phyloP scores from a whole-genome alignment of 2,888 invertebrate species.

The Malacosoma neustria region DNA sequence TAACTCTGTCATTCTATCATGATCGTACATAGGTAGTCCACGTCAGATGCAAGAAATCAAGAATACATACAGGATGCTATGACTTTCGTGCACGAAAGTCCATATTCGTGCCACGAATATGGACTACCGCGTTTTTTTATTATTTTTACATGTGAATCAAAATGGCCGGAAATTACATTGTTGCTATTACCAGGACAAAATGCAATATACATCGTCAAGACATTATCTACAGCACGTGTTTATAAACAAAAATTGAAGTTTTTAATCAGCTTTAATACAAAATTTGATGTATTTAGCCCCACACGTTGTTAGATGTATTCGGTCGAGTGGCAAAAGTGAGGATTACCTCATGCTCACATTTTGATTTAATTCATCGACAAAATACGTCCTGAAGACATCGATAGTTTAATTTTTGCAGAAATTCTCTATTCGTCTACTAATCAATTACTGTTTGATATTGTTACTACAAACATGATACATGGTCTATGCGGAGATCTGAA shows the following conservation, averaged over 20 bases:
- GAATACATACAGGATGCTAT: conserved; percentile 13
- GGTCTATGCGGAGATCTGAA: conserved; percentile 13
- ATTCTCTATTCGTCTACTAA: conserved; percentile 23
- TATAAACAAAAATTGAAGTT: conserved; percentile 14
- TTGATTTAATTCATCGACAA: conserved; percentile 9
- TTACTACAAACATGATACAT: conserved; percentile 20
- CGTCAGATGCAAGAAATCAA: too few relatives aligned
- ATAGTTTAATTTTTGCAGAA: conserved; percentile 7
- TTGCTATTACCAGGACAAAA: conserved; percentile 8
- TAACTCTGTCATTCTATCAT: conserved; percentile 11
- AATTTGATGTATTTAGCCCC: conserved; percentile 9
- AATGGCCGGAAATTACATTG: conserved; percentile 3
- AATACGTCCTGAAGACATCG: conserved; percentile 9
- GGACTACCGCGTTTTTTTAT: conserved; percentile 7
- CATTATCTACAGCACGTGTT: conserved; percentile 14
- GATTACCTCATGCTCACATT: conserved; percentile 6
- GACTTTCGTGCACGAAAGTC: conserved; percentile 10
- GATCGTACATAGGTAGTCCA: conserved; percentile 14
- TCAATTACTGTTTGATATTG: conserved; percentile 18
- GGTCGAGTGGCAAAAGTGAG: conserved; percentile 6
- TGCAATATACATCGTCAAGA: conserved; percentile 10
- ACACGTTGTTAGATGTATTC: conserved; percentile 8
- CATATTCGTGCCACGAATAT: too few relatives aligned
- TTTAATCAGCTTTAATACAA: conserved; percentile 12
- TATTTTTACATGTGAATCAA: conserved; percentile 5